A percentile compares a stretch with the other conserved stretches of the same genome.
phyloP scores from a whole-genome alignment of 2,113 vertebrate species.

The Burhinus bistriatus region DNA sequence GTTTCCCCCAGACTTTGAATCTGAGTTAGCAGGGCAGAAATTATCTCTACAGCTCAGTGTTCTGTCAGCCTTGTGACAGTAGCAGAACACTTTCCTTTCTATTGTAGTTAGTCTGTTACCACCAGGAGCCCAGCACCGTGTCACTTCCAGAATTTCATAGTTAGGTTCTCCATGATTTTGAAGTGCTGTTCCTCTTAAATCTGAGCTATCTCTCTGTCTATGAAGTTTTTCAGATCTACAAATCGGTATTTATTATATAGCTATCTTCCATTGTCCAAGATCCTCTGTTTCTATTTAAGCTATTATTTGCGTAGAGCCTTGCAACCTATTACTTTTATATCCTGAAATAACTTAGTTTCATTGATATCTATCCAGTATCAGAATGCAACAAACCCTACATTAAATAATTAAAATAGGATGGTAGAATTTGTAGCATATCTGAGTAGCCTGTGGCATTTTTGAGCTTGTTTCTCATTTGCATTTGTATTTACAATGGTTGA shows the following conservation, averaged over 20 bases:
- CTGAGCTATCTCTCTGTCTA: neutral
- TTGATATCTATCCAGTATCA: neutral
- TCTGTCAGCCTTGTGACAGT: neutral
- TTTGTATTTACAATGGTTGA: neutral
- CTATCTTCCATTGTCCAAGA: neutral
- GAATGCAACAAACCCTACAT: neutral
- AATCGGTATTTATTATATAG: neutral
- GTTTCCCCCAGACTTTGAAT: neutral
- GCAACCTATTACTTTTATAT: neutral
- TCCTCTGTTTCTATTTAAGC: neutral
- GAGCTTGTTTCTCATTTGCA: conserved; percentile 10
- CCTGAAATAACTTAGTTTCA: neutral
- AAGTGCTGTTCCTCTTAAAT: neutral
- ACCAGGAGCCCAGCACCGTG: fast-evolving
- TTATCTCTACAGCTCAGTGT: neutral
- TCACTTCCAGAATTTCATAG: neutral
- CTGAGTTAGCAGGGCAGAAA: conserved; percentile 9
- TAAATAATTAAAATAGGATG: neutral
- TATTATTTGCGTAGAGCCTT: neutral
- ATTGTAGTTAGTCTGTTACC: neutral
- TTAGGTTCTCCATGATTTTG: neutral
- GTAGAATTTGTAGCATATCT: neutral
- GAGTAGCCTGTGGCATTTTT: neutral
- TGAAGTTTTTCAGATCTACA: neutral
- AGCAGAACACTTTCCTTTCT: neutral